Conservation (phyloP, 2,113 vertebrate species). For the Syngnathoides biaculeatus region DNA sequence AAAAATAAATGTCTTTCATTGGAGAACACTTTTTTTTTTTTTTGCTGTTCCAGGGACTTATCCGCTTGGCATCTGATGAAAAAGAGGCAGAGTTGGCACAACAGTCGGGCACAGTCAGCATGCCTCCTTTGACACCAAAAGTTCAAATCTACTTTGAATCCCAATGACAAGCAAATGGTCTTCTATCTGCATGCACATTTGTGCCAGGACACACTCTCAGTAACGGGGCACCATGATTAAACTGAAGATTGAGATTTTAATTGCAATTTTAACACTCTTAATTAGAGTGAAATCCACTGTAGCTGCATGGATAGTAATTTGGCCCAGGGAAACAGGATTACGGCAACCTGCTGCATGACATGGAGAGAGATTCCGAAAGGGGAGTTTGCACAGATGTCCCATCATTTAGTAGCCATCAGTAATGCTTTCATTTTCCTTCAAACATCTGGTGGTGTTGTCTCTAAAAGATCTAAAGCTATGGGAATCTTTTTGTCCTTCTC, state of each 20-base stretch:
- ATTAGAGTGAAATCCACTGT: slow-evolving; percentile 22
- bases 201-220: slow-evolving; percentile 28
- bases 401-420: slow-evolving; percentile 9
- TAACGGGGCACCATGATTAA: slow-evolving; percentile 28
- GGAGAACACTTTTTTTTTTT: slow-evolving; percentile 26
- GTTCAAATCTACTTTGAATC: slow-evolving; percentile 35
- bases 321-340: slow-evolving; percentile 35
- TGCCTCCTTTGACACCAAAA: slow-evolving; percentile 29
- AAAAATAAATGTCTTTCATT: neutral
- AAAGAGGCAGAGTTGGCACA: slow-evolving; percentile 11
- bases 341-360: slow-evolving; percentile 14
- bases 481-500: neutral
- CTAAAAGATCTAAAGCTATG: neutral
- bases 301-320: slow-evolving; percentile 32
- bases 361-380: slow-evolving; percentile 27
- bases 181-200: slow-evolving; percentile 21
- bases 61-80: slow-evolving; percentile 27
- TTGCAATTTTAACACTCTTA: slow-evolving; percentile 40
- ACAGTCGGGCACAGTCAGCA: slow-evolving; percentile 29
- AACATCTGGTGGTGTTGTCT: neutral
- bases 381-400: slow-evolving; percentile 8
- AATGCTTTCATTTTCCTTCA: slow-evolving; percentile 14
- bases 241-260: slow-evolving; percentile 15
- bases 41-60: neutral
- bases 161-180: slow-evolving; percentile 42